Percentiles rank a stretch among this genome's conserved stretches.
These are phyloP conservation scores for Hippocampus abdominalis DNA, from an alignment of 2,113 vertebrate genomes.

Conservation along the genomic window DNA sequence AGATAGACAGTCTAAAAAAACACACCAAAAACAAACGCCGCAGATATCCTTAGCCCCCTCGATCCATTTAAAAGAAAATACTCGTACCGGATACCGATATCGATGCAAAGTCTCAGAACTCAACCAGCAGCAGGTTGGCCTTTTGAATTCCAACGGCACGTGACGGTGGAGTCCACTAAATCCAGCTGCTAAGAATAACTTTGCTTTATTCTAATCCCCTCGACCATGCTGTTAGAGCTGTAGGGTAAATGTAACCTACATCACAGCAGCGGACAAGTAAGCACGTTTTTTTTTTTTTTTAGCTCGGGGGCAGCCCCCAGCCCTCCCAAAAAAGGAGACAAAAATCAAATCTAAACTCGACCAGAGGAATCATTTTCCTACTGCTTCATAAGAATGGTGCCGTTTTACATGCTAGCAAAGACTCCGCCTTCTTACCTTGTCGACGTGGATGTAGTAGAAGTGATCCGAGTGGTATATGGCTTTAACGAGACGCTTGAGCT, in stretches of 20 bases:
- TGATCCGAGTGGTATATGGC: slow-evolving; percentile 91
- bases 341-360: background rate
- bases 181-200: slow-evolving; percentile 54
- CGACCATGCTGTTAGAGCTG: slow-evolving; percentile 31
- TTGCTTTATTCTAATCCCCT: slow-evolving; percentile 47
- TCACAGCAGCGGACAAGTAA: slow-evolving; percentile 20
- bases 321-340: slow-evolving; percentile 1
- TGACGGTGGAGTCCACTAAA: slow-evolving; percentile 32
- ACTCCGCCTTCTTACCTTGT: slow-evolving; percentile 76
- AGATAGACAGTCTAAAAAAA: background rate
- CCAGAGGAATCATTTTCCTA: background rate
- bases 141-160: slow-evolving; percentile 29
- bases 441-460: slow-evolving; percentile 96
- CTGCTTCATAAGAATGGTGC: background rate
- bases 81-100: background rate
- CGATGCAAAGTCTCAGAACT: background rate
- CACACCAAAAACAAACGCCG: background rate
- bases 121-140: slow-evolving; percentile 12
- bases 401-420: background rate
- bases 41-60: background rate
- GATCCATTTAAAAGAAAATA: background rate
- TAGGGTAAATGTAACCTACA: slow-evolving; percentile 38
- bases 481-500: slow-evolving; percentile 93
- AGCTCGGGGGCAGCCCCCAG: slow-evolving; percentile 1
- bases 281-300: slow-evolving; percentile 13